These are phyloP conservation scores for Crambe crambe DNA, from an alignment of 37 sponge, comb jelly and placozoan genomes.

Conservation along the genomic window DNA sequence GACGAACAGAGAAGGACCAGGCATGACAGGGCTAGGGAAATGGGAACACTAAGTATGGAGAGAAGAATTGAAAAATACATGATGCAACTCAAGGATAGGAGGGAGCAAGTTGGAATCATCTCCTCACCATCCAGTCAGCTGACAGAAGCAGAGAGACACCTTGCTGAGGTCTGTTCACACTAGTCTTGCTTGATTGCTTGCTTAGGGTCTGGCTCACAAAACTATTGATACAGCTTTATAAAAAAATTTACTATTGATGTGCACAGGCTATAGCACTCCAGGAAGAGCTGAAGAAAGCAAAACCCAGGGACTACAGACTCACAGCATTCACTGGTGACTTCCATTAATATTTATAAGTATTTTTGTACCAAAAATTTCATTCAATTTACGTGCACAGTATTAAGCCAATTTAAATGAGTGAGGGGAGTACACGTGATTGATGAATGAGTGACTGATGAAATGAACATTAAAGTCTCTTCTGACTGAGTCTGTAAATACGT, in stretches of 20 bases:
- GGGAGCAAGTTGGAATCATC: slow-evolving; percentile 31
- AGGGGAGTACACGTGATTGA: background rate
- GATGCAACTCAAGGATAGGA: background rate
- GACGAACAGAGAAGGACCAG: too few relatives aligned
- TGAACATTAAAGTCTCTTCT: background rate
- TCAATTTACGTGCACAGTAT: too few relatives aligned
- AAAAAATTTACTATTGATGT: background rate
- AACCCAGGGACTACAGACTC: slow-evolving; percentile 39
- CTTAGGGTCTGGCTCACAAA: too few relatives aligned
- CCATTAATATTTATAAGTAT: too few relatives aligned
- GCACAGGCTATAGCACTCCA: slow-evolving; percentile 42
- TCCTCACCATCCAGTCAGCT: slow-evolving; percentile 42
- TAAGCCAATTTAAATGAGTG: too few relatives aligned
- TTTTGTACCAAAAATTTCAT: too few relatives aligned
- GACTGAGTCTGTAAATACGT: too few relatives aligned
- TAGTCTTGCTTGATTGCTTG: too few relatives aligned
- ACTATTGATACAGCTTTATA: background rate
- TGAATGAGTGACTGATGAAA: background rate
- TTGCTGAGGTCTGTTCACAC: slow-evolving; percentile 40
- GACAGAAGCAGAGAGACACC: slow-evolving; percentile 41
- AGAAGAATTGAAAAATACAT: background rate
- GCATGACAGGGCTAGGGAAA: too few relatives aligned
- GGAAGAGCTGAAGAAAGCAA: slow-evolving; percentile 10
- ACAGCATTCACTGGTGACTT: slow-evolving; percentile 60
- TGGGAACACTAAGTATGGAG: too few relatives aligned